Conservation (phyloP, 2,113 vertebrate species). For the Chinchilla lanigera region DNA sequence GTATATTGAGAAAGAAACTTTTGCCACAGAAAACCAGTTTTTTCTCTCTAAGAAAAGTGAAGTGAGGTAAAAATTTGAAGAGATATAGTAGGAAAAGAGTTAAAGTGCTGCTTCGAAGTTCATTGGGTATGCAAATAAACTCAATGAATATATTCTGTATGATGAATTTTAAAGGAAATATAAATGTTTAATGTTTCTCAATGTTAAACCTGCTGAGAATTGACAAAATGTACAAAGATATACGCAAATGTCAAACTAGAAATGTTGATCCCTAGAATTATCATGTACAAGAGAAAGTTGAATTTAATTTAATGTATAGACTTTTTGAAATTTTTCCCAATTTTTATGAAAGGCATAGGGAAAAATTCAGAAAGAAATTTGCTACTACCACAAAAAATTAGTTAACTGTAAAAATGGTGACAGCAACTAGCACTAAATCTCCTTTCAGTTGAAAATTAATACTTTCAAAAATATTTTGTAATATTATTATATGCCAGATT, state of each 20-base stretch:
- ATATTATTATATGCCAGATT: neutral
- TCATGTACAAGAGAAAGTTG: neutral
- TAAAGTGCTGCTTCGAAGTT: neutral
- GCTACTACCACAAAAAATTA: neutral
- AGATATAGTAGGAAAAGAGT: neutral
- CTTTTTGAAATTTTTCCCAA: neutral
- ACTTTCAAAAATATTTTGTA: neutral
- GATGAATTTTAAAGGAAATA: slow-evolving; percentile 13
- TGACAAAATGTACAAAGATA: neutral
- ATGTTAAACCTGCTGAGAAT: neutral
- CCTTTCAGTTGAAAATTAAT: neutral
- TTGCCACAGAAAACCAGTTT: neutral
- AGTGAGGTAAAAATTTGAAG: neutral
- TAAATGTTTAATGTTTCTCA: neutral
- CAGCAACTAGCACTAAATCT: neutral
- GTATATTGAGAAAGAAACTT: neutral
- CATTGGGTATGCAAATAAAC: neutral
- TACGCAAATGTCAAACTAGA: neutral
- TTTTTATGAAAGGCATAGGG: neutral
- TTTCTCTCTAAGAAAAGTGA: neutral
- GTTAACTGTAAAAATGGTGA: neutral
- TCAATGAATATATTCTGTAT: neutral
- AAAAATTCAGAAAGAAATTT: neutral
- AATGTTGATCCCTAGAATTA: neutral
- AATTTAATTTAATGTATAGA: neutral